phyloP scores from a whole-genome alignment of 2,797 vertebrate genomes.

The Ficedula albicollis region DNA sequence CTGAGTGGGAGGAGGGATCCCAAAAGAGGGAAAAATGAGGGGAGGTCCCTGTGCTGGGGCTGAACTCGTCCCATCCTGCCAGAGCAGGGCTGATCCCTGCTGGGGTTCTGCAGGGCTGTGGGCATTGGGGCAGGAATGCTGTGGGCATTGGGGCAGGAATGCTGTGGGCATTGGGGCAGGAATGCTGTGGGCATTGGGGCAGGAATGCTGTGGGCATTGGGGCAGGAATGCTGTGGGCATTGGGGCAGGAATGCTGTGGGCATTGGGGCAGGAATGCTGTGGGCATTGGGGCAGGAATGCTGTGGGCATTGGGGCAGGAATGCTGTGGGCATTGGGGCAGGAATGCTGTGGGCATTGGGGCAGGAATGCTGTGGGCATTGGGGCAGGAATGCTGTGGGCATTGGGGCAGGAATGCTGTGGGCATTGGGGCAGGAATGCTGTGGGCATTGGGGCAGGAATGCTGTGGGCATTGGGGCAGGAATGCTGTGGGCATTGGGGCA shows the following conservation, averaged over 20 bases:
- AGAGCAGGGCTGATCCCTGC: not conserved
- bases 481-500: not conserved
- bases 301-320: accelerated
- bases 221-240: accelerated
- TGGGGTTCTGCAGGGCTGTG: not conserved
- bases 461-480: too few species aligned
- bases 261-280: accelerated
- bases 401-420: not conserved
- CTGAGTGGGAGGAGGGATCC: accelerated
- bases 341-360: accelerated
- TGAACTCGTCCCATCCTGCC: accelerated
- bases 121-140: not conserved
- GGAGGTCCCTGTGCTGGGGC: not conserved
- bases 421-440: not conserved
- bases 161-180: not conserved
- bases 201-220: accelerated
- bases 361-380: not conserved
- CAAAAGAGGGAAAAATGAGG: accelerated
- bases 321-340: not conserved
- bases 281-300: accelerated
- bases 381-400: too few species aligned
- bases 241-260: accelerated
- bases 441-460: not conserved
- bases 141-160: not conserved
- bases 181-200: not conserved